Evolutionary conservation across 2,888 invertebrate genomes (phyloP), one percentile per base, ranked within the genome.

Genomic region (Theretra japonica): DNA sequence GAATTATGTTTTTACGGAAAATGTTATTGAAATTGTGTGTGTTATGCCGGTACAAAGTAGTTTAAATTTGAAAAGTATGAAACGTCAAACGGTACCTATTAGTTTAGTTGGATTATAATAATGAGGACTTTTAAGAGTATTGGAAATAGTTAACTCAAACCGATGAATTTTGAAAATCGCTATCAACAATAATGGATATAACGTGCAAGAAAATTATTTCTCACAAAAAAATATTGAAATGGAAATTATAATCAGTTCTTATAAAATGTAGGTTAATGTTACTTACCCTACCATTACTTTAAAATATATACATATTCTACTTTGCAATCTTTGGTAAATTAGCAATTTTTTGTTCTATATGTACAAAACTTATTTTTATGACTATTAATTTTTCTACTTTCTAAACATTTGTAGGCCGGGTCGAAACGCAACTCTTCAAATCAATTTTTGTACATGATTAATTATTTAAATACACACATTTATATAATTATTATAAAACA

Each of bases 401-500:
- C 69, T 72, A 72, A 19, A 23, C 21, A 69, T 19, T 23, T 30
- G 56, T 72, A 72, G 72, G 72, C 72, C 69, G 69, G 70, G n/a
- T 65, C 30, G 70, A 71, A 71, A 71, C 70, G 53, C 30, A 71
- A 65, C 56, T 65, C 56, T 65, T 23, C 11, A 41, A 65, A 65
- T 25, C 5, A 58, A 17, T 58, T 25, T 15, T 58, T 23, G 21
- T 48, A 17, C n/a, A 15, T 65, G 23, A 1, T 48, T 41, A 65
- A 30, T 5, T 30, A 62, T 21, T 21, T 11, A n/a, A 11, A n/a
- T 62, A 62, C 5, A 21, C 28, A 28, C 6, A 28, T 59, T 28
- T 25, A 58, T 21, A 17, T 0, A 25, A 23, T 15, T 23, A 23
- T 15, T 23, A 23, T 11, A 1, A 41, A 41, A 41, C 41, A 41